Evolutionary conservation across 2,888 invertebrate genomes (phyloP).

Genomic region (Drosophila atroscutellata): DNA sequence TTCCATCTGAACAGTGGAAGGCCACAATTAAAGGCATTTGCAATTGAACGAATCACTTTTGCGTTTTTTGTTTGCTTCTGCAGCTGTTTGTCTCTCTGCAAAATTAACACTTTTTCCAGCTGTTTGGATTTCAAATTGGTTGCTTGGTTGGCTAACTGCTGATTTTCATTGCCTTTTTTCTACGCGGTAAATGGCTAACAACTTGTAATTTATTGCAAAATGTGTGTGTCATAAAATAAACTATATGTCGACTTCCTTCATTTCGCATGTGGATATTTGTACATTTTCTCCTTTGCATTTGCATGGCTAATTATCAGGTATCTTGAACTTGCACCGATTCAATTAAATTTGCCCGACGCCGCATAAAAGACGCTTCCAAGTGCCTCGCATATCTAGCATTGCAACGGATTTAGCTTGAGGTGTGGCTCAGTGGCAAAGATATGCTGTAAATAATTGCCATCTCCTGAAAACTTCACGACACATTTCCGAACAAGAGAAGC

Average conservation of each 20-base stretch:
- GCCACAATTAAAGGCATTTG: constrained; percentile 39
- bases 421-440: neutral
- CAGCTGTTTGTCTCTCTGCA: constrained; percentile 27
- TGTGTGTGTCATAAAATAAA: constrained; percentile 18
- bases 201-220: constrained; percentile 43
- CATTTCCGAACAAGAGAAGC: constrained; percentile 33
- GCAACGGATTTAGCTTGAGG: neutral
- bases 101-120: constrained; percentile 65
- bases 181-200: constrained; percentile 24
- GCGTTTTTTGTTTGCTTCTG: constrained; percentile 31
- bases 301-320: constrained; percentile 9
- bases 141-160: constrained; percentile 32
- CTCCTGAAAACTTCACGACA: constrained; percentile 36
- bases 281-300: constrained; percentile 14
- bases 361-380: neutral
- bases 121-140: constrained; percentile 23
- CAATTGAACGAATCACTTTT: constrained; percentile 43
- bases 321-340: constrained; percentile 64
- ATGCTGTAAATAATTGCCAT: constrained; percentile 15
- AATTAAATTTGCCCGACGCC: constrained; percentile 3
- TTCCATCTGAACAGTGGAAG: constrained; percentile 18
- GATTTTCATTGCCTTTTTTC: constrained; percentile 24
- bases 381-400: constrained; percentile 1
- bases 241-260: constrained; percentile 32
- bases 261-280: constrained; percentile 5